Evolutionary conservation across 2,888 invertebrate genomes (phyloP).

Genomic region (Gryllus longicercus): DNA sequence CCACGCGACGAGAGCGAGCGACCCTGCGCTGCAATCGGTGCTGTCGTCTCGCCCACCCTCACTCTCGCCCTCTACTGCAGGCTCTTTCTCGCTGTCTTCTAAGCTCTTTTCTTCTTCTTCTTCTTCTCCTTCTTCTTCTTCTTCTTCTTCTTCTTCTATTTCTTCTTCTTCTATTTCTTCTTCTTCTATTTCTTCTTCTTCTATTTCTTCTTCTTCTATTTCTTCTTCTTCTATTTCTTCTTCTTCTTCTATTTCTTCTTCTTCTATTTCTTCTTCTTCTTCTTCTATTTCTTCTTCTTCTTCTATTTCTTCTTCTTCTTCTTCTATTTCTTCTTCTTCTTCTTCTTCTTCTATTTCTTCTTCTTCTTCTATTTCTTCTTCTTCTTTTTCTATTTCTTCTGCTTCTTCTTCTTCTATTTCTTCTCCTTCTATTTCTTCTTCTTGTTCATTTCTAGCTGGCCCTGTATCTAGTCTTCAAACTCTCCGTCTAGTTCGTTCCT

Average conservation of each 20-base stretch:
- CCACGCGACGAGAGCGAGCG: too few species aligned
- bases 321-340: background rate
- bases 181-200: background rate
- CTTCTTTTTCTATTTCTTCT: background rate
- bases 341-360: background rate
- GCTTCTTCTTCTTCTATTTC: background rate
- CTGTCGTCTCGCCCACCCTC: too few species aligned
- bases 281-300: background rate
- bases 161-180: background rate
- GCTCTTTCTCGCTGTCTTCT: too few species aligned
- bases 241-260: conserved; percentile 18
- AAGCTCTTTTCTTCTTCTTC: background rate
- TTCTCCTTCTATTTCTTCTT: background rate
- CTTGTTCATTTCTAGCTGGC: background rate
- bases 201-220: background rate
- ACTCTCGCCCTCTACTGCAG: too few species aligned
- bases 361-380: background rate
- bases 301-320: background rate
- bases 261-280: background rate
- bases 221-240: background rate
- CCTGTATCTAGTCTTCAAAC: too few species aligned
- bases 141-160: conserved; percentile 20
- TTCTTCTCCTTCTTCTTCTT: background rate
- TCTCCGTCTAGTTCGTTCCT: too few species aligned
- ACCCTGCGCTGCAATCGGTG: too few species aligned